Conservation (phyloP, 2,888 invertebrate species). For the Sisyra terminalis region DNA sequence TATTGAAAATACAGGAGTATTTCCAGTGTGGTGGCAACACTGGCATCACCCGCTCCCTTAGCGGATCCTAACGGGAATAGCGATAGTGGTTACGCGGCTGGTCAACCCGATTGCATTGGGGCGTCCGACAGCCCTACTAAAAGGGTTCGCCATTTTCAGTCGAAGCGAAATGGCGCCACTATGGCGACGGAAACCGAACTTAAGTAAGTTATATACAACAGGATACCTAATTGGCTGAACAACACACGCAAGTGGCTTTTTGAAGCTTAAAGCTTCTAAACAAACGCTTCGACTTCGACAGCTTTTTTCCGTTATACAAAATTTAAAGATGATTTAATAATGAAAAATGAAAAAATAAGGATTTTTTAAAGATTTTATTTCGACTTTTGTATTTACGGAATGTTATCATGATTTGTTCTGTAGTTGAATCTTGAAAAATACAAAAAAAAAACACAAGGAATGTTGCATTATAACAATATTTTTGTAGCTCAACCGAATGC, state of each 20-base stretch:
- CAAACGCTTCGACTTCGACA: no score
- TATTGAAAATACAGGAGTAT: conserved; percentile 19
- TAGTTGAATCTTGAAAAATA: no score
- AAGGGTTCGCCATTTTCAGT: conserved; percentile 16
- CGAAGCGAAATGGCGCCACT: conserved; percentile 16
- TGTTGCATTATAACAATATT: no score
- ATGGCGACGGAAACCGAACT: conserved; percentile 20
- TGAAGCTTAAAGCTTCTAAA: no score
- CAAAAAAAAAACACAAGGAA: no score
- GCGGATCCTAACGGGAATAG: conserved; percentile 69
- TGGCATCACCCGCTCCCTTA: conserved; percentile 29
- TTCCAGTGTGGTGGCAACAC: conserved; percentile 38
- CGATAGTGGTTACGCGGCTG: conserved; percentile 60
- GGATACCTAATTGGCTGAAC: background rate
- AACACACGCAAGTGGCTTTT: background rate
- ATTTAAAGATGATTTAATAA: no score
- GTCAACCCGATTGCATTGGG: conserved; percentile 30
- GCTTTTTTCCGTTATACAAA: no score
- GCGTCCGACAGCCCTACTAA: conserved; percentile 22
- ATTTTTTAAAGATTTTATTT: no score
- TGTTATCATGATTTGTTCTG: no score
- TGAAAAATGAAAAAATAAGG: no score
- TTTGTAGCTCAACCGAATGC: no score
- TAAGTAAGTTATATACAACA: conserved; percentile 20
- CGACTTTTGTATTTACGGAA: no score